Evolutionary conservation across 2,888 invertebrate genomes (phyloP), one percentile per base, ranked within the genome.

Genomic region (Netelia melanura): DNA sequence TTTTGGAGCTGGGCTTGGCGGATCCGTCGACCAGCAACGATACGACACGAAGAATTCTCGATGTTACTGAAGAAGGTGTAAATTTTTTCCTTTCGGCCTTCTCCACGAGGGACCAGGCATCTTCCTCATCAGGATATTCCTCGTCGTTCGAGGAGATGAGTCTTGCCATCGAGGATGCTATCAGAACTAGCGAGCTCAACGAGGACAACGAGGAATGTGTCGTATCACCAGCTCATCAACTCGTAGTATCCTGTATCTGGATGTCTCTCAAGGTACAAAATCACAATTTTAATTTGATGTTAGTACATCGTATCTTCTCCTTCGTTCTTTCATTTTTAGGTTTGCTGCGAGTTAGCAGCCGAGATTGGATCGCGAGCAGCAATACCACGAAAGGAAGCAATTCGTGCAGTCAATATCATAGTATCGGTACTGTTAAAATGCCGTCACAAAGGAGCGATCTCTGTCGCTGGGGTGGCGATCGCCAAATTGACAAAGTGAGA

Each of bases 371-470:
- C 93, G 54, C 87, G 88, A 56, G 86, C 92, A 70, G 87, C 84
- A 38, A 88, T 84, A 1, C 64, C 38, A 6, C 38, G 90, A 17
- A 87, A 92, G 10, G 90, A 93, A 30, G 94, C 95, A 76, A 90
- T 94, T 74, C 94, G 94, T 86, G 95, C 96, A 81, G 92, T 96
- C 6, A 92, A 95, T 74, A 94, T 96, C 43, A 96, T 96, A 72
- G 94, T 96, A 14, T 94, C 94, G 71, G 96, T 97, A 44, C 93
- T 97, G 81, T 95, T 96, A 83, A 96, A 96, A 67, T 97, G 97
- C 88, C 95, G 97, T 2, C 97, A 97, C 90, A 97, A 97, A 94
- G 98, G 98, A 43, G 97, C 96, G 8, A 97, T 98, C 79, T 97
- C 98, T 94, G 95, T 96, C 0, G 97, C 97, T 38, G 97, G 97